phyloP scores from a whole-genome alignment of 2,888 invertebrate genomes.

The Tubulanus polymorphus region DNA sequence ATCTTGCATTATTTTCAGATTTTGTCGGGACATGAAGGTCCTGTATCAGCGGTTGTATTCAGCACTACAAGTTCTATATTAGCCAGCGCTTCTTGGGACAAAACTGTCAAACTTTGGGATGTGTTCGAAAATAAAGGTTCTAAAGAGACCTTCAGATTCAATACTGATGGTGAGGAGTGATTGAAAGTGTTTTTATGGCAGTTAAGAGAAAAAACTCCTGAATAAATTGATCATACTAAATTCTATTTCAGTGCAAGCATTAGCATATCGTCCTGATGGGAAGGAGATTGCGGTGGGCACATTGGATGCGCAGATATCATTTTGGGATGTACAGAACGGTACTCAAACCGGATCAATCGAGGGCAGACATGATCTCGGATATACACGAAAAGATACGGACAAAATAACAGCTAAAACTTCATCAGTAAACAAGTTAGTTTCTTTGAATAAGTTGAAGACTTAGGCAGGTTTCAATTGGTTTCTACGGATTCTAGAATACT shows the following conservation, averaged over 20 bases:
- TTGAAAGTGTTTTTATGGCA: slow-evolving; percentile 48
- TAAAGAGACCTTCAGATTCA: slow-evolving; percentile 75
- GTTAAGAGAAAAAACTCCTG: not conserved
- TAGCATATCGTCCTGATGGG: slow-evolving; percentile 85
- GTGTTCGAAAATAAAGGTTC: slow-evolving; percentile 70
- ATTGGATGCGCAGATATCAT: slow-evolving; percentile 58
- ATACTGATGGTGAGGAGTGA: slow-evolving; percentile 67
- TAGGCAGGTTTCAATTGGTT: no score
- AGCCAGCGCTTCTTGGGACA: slow-evolving; percentile 92
- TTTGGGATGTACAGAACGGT: slow-evolving; percentile 40
- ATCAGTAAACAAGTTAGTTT: slow-evolving; percentile 75
- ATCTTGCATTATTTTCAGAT: slow-evolving; percentile 32
- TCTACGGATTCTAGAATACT: no score
- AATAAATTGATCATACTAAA: not conserved
- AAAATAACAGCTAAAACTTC: slow-evolving; percentile 81
- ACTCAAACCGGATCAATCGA: slow-evolving; percentile 72
- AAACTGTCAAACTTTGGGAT: slow-evolving; percentile 86
- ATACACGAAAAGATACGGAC: slow-evolving; percentile 78
- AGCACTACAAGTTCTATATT: slow-evolving; percentile 61
- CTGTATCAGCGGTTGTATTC: slow-evolving; percentile 79
- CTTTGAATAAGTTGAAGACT: no score
- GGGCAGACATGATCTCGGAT: slow-evolving; percentile 83
- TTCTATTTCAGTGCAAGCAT: slow-evolving; percentile 63
- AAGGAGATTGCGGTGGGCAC: slow-evolving; percentile 89
- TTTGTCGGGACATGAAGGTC: slow-evolving; percentile 88